phyloP scores from a whole-genome alignment of 1,140 invertebrate species.

The Sipha flava region DNA sequence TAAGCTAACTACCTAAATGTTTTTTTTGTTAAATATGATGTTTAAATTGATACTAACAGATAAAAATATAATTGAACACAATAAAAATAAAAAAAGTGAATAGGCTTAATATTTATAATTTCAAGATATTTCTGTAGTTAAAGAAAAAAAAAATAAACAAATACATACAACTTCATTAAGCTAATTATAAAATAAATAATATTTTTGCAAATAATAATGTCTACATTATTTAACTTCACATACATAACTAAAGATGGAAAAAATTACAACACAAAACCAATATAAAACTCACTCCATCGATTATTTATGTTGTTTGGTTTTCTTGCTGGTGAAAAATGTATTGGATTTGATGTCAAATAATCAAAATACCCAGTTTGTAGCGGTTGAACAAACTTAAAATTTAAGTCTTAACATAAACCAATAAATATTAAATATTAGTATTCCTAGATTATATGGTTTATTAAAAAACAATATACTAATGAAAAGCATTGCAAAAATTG shows the following conservation, averaged over 20 bases:
- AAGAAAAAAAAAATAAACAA: background rate
- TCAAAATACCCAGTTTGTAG: constrained; percentile 14
- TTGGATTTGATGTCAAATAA: constrained; percentile 23
- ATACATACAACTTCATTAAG: background rate
- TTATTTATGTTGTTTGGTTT: constrained; percentile 29
- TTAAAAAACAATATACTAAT: too few species aligned
- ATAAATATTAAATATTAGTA: background rate
- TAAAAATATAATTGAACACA: too few species aligned
- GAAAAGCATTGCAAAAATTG: too few species aligned
- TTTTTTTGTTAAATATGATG: too few species aligned
- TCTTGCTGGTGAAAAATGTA: constrained; percentile 26
- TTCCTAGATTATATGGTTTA: too few species aligned
- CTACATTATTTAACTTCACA: background rate
- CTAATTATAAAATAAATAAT: background rate
- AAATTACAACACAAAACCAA: background rate
- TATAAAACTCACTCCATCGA: constrained; percentile 20
- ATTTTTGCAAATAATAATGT: background rate
- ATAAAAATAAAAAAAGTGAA: too few species aligned
- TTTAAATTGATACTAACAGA: too few species aligned
- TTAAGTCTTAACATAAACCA: constrained; percentile 18
- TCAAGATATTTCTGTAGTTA: too few species aligned
- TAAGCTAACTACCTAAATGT: too few species aligned
- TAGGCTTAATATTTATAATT: too few species aligned
- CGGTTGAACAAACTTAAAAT: constrained; percentile 23
- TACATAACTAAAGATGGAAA: background rate